Conservation (phyloP, 2,113 vertebrate genomes). For the Enhydra lutris region DNA sequence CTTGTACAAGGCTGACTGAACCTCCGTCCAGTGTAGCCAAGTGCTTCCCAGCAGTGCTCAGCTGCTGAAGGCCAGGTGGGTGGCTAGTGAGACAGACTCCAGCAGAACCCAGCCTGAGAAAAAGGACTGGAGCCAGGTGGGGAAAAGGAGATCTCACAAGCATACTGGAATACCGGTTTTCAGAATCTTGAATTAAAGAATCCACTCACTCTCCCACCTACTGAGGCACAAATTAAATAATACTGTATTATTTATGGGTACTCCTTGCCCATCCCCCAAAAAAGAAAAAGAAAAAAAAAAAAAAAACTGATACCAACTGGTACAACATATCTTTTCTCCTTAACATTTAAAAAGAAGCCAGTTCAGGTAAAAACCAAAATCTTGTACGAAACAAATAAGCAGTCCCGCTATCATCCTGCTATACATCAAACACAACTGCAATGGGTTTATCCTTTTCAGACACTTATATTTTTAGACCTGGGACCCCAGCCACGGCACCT, state of each 20-base stretch:
- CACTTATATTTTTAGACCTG: not conserved
- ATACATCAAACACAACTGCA: not conserved
- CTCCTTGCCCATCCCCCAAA: not conserved
- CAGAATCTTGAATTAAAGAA: constrained; percentile 16
- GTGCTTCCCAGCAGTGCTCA: not conserved
- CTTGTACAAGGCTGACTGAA: not conserved
- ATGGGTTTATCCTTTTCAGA: not conserved
- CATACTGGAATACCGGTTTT: not conserved
- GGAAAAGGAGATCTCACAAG: not conserved
- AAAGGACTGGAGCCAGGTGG: not conserved
- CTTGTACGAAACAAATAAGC: not conserved
- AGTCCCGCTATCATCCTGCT: not conserved
- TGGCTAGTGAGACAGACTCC: not conserved
- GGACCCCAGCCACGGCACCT: not conserved
- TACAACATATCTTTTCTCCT: not conserved
- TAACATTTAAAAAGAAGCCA: constrained; percentile 25
- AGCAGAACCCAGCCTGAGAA: not conserved
- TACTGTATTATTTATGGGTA: not conserved
- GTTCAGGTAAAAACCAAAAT: not conserved
- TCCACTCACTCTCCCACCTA: not conserved
- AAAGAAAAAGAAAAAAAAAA: not conserved
- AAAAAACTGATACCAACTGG: not conserved
- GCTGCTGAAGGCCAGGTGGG: not conserved
- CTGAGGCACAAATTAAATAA: not conserved
- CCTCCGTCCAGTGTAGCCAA: not conserved